Conservation (phyloP, 2,888 invertebrate species). For the Tridacna gigas region DNA sequence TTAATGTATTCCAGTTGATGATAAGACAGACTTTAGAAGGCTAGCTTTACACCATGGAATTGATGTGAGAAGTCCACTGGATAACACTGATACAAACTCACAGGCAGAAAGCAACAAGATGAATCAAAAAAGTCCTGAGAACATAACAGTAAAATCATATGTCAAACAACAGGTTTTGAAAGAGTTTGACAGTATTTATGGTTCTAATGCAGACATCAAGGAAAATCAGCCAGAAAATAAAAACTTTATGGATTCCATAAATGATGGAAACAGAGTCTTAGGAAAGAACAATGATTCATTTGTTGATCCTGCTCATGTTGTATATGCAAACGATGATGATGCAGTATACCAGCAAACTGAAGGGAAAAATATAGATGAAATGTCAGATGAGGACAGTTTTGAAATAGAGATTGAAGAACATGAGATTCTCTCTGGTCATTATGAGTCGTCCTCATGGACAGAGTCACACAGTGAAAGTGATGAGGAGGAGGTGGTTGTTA, state of each 20-base stretch:
- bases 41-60: neutral
- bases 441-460: neutral
- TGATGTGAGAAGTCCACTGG: neutral
- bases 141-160: neutral
- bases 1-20: neutral
- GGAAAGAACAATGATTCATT: neutral
- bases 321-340: neutral
- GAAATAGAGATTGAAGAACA: slow-evolving; percentile 26
- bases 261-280: no score
- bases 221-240: neutral
- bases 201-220: neutral
- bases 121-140: neutral
- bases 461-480: neutral
- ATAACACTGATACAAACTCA: neutral
- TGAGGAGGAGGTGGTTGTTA: neutral
- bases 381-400: neutral
- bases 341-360: neutral
- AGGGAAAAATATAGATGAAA: neutral
- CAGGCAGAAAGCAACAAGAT: neutral
- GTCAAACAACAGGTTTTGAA: neutral
- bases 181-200: neutral
- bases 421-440: slow-evolving; percentile 6
- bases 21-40: neutral
- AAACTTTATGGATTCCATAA: no score
- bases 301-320: neutral